Base-by-base conservation (phyloP, 1,140 invertebrate genomes). In the Drosophila sucinea region DNA sequence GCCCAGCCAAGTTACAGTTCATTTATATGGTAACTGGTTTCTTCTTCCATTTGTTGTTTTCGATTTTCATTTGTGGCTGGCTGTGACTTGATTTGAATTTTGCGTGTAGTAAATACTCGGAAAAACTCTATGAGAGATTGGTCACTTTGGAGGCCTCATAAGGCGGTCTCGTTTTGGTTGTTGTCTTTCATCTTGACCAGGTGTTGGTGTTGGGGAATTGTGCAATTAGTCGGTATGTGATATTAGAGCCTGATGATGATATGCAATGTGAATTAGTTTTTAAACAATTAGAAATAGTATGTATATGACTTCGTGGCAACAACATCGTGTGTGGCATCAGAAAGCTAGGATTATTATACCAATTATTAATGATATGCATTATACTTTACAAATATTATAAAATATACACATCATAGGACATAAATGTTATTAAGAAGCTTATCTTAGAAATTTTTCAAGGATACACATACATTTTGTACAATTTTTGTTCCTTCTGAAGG, bases 71-170 rank as follows among this genome's bases (percentile, higher is more conserved):
- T 51, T 51, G 44, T 51, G 44, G 7, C 7, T 27, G 44, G 8
- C 7, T 51, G 44, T 17, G 79, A 58, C 60, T 69, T 87, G 83
- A 86, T 86, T 87, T 77, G 84, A 89, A 87, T 79, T 78, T 86
- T 87, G 83, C 83, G 83, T 86, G 83, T 44, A 54, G 57, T 55
- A 69, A 77, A 73, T 66, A 57, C 38, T 68, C 66, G 65, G 30
- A 33, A 51, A 47, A 51, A 55, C 51, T 64, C 23, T 51, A 60
- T 35, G n/a, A 57, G 32, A 33, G 55, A 10, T 51, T 51, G 44
- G 44, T 17, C 55, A 55, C 51, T 56, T 56, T 56, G n/a, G 3
- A 6, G 40, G 40, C 40, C 40, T 30, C 11, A 47, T 47, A 17
- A 47, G 55, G 32, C 8, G 30, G 55, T 25, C 56, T 35, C 10